Evolutionary conservation across 2,888 invertebrate genomes (phyloP).

Genomic region (Drosophila borealis): DNA sequence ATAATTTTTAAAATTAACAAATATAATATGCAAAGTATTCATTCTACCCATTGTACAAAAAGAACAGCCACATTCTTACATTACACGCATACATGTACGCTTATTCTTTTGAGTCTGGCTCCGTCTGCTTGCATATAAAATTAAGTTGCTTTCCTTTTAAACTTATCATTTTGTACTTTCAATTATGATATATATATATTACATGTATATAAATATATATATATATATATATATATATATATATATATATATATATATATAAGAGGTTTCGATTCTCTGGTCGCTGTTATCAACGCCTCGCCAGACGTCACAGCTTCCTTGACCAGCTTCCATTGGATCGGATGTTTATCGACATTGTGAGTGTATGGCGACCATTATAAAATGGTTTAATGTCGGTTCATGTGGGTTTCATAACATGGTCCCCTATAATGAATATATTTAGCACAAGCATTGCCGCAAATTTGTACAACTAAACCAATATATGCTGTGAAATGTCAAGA

Average conservation of each 20-base stretch:
- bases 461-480: not conserved
- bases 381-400: constrained; percentile 10
- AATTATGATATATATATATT: not conserved
- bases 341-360: constrained; percentile 23
- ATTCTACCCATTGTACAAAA: not conserved
- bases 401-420: constrained; percentile 41
- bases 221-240: not conserved
- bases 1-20: not conserved
- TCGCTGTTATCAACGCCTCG: constrained; percentile 31
- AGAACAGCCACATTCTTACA: not conserved
- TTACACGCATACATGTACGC: not conserved
- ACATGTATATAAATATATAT: not conserved
- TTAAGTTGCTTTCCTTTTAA: not conserved
- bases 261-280: constrained; percentile 8
- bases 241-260: not conserved
- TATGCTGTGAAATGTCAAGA: not conserved
- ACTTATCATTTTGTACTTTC: constrained; percentile 15
- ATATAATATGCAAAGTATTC: not conserved
- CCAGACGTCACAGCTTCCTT: constrained; percentile 38
- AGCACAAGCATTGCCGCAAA: constrained; percentile 13
- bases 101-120: not conserved
- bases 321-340: constrained; percentile 2
- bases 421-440: constrained; percentile 49
- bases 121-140: not conserved
- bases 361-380: constrained; percentile 40